Conservation (phyloP, 2,797 vertebrate species). For the Parambassis ranga region DNA sequence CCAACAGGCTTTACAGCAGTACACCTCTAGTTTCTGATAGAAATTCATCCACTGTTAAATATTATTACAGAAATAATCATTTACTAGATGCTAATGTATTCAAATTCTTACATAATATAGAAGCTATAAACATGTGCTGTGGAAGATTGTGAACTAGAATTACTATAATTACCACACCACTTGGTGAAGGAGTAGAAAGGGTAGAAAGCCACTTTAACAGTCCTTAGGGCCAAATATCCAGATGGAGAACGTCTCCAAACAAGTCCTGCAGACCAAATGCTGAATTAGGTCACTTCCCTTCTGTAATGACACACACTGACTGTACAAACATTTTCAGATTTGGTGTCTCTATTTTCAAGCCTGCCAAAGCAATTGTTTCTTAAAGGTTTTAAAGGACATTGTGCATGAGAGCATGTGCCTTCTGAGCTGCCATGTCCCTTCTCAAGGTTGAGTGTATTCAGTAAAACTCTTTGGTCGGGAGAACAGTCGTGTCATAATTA, state of each 20-base stretch:
- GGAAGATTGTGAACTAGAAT: slow-evolving; percentile 9
- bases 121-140: too few relatives aligned
- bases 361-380: neutral
- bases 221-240: slow-evolving; percentile 15
- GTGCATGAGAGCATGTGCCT: neutral
- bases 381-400: neutral
- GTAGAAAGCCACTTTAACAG: slow-evolving; percentile 14
- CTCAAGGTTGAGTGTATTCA: neutral
- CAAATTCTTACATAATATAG: too few relatives aligned
- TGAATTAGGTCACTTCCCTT: slow-evolving; percentile 23
- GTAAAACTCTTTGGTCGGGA: neutral
- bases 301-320: neutral
- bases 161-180: neutral
- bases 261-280: slow-evolving; percentile 10
- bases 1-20: too few relatives aligned
- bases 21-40: too few relatives aligned
- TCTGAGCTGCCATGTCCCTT: neutral
- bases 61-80: too few relatives aligned
- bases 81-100: too few relatives aligned
- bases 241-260: slow-evolving; percentile 27
- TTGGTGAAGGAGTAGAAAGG: neutral
- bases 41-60: too few relatives aligned
- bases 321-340: neutral
- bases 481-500: too few relatives aligned
- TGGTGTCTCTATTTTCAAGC: neutral